These are phyloP conservation scores for Corythucha ciliata DNA, from an alignment of 2,888 invertebrate genomes.

Conservation along the genomic window DNA sequence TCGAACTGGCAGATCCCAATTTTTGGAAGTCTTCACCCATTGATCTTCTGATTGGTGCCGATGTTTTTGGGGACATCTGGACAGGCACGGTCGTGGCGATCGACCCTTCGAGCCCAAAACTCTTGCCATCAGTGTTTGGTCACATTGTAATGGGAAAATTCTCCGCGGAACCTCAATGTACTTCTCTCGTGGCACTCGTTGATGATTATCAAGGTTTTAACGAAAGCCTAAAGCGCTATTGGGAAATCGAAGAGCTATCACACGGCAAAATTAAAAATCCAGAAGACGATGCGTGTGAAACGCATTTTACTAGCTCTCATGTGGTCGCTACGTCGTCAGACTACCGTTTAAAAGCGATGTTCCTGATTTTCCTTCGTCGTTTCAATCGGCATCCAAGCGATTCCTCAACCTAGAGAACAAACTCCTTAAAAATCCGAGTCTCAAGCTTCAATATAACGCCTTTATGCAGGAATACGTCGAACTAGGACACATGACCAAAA, in stretches of 20 bases:
- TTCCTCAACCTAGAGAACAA: conserved; percentile 16
- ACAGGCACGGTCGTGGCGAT: background rate
- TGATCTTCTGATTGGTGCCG: conserved; percentile 20
- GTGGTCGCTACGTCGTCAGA: conserved; percentile 10
- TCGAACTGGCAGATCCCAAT: conserved; percentile 19
- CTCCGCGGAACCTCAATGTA: background rate
- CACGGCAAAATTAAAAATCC: background rate
- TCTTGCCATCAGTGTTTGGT: background rate
- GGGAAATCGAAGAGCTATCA: conserved; percentile 10
- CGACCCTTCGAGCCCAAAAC: background rate
- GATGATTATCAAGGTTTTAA: background rate
- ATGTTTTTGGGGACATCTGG: conserved; percentile 16
- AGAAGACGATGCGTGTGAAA: conserved; percentile 13
- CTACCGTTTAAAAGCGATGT: conserved; percentile 12
- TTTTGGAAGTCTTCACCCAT: conserved; percentile 19
- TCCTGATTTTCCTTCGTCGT: background rate
- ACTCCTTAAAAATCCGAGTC: background rate
- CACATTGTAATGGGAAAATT: background rate
- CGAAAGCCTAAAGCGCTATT: background rate
- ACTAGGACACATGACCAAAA: conserved; percentile 11
- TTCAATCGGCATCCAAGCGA: conserved; percentile 2
- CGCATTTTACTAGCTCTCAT: conserved; percentile 11
- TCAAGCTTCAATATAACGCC: conserved; percentile 7
- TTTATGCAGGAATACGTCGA: conserved; percentile 10
- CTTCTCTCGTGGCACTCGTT: background rate